Evolutionary conservation across 1,140 invertebrate species (phyloP), one percentile per base, ranked within the genome.

Genomic region (Bradysia coprophila): DNA sequence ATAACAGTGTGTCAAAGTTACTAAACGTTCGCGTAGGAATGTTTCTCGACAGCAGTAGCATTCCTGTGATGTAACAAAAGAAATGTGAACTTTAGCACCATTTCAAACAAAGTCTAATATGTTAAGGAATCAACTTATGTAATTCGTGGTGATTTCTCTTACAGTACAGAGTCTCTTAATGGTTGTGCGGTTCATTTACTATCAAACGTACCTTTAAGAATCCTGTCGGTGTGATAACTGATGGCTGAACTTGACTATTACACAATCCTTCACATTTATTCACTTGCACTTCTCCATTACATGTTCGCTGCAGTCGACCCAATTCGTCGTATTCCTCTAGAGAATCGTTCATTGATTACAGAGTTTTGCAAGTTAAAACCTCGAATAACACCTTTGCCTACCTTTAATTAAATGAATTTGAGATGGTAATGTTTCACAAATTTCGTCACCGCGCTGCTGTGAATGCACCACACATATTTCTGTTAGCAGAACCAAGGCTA

Each of bases 181-280:
- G n/a, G n/a, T n/a, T n/a, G n/a, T n/a, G n/a, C n/a, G n/a, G n/a
- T n/a, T n/a, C n/a, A n/a, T n/a, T n/a, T n/a, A n/a, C n/a, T n/a
- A n/a, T n/a, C n/a, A n/a, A n/a, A n/a, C n/a, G n/a, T n/a, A 89
- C 87, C 73, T 91, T 93, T 37, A 84, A 63, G 68, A 92, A 91
- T 49, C 88, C 88, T 24, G 83, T 86, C 9, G 81, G 74, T 10
- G 84, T 81, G 28, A 82, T 74, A 13, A 90, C 82, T 45, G 84
- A 89, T 1, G 88, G 88, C 55, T 89, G 82, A 21, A 92, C 81
- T 66, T 89, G 85, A 44, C 88, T 92, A 47, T 72, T 79, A 53
- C 88, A 93, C 45, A 79, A 76, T 21, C 88, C 88, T 64, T 93
- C 87, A 52, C 85, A 89, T 64, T 90, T 92, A 51, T 81, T 89